Evolutionary conservation across 2,113 vertebrate species (phyloP), one percentile per base, ranked within the genome.

Genomic region (Hymenochirus boettgeri): DNA sequence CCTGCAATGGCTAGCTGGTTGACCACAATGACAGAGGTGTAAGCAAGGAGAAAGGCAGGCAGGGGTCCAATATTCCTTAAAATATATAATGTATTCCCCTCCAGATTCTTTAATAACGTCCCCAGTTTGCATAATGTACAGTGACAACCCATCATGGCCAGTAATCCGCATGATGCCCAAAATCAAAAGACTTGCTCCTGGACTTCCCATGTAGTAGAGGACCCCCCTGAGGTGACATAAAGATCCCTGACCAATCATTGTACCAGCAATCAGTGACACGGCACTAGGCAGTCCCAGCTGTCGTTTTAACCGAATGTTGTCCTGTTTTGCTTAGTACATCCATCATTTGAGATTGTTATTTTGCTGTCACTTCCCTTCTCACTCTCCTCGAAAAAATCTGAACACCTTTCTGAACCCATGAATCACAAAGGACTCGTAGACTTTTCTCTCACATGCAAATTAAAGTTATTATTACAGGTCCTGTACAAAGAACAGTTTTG

Each of bases 41-140:
- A 78, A 5, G 81, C 79, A 0, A 88, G 81, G 64, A 91, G 78
- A 33, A 94, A 94, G 54, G 89, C 87, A 19, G 88, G 89, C 33
- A 82, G 78, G 8, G 87, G 70, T 56, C 92, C 90, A 33, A 88
- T 90, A 61, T 80, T 91, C 63, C 79, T 72, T 60, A 90, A 73
- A 60, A 93, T 88, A 71, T 92, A 95, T 64, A 90, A 82, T 39
- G 91, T 93, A 0, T 95, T 86, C 12, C 89, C 90, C 2, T 90
- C 88, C 0, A 91, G 93, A 47, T 94, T 83, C 46, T 77, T 75
- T 50, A 94, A 80, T 59, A 91, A 33, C 1, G 86, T 88, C 10
- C 90, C 90, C 13, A 96, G 72, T 71, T 94, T 90, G 0, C 77
- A 91, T 59, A 95, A 75, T 0, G 88, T 82, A 91, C 60, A 95